Conservation (phyloP, 1,140 invertebrate genomes). For the Tribolium castaneum region DNA sequence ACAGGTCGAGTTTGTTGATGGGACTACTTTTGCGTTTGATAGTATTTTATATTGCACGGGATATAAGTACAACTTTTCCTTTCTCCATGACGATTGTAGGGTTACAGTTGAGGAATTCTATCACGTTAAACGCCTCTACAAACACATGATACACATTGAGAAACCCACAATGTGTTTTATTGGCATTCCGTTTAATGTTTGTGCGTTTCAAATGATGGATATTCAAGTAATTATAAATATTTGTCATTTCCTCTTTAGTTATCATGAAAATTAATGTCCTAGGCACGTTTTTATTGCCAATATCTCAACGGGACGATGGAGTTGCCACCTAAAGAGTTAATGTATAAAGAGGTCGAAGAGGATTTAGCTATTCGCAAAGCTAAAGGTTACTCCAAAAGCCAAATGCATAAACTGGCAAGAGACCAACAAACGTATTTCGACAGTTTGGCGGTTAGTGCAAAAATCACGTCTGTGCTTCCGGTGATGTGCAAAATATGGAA, state of each 20-base stretch:
- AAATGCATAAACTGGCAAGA: conserved; percentile 48
- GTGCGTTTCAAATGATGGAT: conserved; percentile 76
- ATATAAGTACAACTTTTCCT: conserved; percentile 76
- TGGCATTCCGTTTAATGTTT: conserved; percentile 72
- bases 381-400: conserved; percentile 15
- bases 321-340: conserved; percentile 65
- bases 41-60: conserved; percentile 74
- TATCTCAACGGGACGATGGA: conserved; percentile 43
- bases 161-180: conserved; percentile 79
- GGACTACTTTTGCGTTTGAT: conserved; percentile 65
- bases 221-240: conserved; percentile 68
- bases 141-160: conserved; percentile 78
- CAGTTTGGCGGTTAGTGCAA: conserved; percentile 49
- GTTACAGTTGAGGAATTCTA: conserved; percentile 68
- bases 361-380: conserved; percentile 54
- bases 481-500: conserved; percentile 48
- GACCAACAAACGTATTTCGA: conserved; percentile 52
- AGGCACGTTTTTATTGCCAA: conserved; percentile 49
- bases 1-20: conserved; percentile 63
- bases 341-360: conserved; percentile 65
- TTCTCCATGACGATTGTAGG: conserved; percentile 71
- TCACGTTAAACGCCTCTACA: conserved; percentile 77
- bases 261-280: conserved; percentile 20
- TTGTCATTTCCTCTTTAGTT: neutral
- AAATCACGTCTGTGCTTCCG: conserved; percentile 47